Evolutionary conservation across 2,113 vertebrate genomes (phyloP).

Genomic region (Pseudorectes ferrugineus): DNA sequence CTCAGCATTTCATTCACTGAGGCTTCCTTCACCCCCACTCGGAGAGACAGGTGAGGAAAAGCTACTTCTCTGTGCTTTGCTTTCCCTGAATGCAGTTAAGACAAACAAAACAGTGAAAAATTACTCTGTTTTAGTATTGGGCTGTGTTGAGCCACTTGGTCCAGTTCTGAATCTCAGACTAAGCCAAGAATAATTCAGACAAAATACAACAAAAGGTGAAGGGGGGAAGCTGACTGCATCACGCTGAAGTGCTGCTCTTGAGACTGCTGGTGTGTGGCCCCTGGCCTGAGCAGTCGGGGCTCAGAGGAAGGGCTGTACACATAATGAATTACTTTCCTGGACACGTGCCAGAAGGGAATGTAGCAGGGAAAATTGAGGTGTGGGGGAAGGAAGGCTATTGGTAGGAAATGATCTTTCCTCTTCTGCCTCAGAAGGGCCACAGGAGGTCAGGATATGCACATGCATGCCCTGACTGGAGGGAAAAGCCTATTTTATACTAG

Average conservation of each 20-base stretch:
- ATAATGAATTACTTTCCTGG: not conserved
- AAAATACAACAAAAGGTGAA: not conserved
- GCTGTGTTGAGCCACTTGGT: not conserved
- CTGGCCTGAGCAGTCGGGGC: not conserved
- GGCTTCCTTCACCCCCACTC: not conserved
- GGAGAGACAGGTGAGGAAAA: not conserved
- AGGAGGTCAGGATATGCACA: not conserved
- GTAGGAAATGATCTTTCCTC: not conserved
- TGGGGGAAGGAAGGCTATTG: not conserved
- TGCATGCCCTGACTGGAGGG: not conserved
- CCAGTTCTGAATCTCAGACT: not conserved
- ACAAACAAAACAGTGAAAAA: not conserved
- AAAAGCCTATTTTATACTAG: not conserved
- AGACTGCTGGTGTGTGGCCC: not conserved
- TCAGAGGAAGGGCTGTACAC: not conserved
- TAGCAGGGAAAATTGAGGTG: rapidly evolving
- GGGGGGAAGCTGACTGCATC: not conserved
- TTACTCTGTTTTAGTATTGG: not conserved
- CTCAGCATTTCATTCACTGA: not conserved
- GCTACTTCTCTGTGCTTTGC: not conserved
- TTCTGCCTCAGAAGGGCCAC: not conserved
- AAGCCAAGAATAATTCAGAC: not conserved
- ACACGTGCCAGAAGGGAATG: not conserved
- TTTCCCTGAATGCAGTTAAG: not conserved
- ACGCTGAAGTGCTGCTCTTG: not conserved